Base-by-base conservation (phyloP, 2,797 vertebrate species). In the Brachyrhaphis roseni region DNA sequence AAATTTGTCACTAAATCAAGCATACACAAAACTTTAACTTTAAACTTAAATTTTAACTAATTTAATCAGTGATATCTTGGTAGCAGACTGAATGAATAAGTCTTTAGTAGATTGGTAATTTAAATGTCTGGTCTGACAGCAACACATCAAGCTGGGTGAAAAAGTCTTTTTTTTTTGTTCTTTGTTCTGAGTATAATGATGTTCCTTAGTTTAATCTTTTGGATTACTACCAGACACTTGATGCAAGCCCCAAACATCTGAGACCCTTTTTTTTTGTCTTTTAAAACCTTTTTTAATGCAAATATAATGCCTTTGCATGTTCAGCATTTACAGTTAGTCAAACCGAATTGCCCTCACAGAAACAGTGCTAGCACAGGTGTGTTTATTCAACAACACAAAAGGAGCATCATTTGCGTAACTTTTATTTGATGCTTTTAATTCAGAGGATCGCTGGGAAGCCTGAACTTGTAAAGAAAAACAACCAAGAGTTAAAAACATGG, bases 361-460 rank as follows among this genome's bases (percentile, higher is more conserved):
- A 55, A 71, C 43, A 39, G 0, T 8, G 11, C 66, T 43, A 71
- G 28, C 47, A 55, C 66, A 55, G 26, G 76, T 71, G 36, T 13
- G 26, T 39, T 77, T 16, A 74, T 39, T 74, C 34, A 74, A 39
- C 49, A 74, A 55, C 72, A 53, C 49, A 55, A 74, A 74, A 15
- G 49, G 34, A 64, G 57, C n/a, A 76, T 59, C 16, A 34, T 59
- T 70, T 51, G 26, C 18, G 15, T 18, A 71, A 18, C 28, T 47
- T 23, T 76, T 76, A 34, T 34, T 34, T 64, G 10, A 16, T 47
- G 57, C 47, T 53, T 41, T 51, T 10, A 26, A 55, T 55, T 53
- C 49, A 74, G 23, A 53, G 11, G 51, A 39, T 39, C 12, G 11
- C 18, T 73, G 71, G 31, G 1, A 47, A 73, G 31, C 11, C 36